These are phyloP conservation scores for Lordiphosa collinella DNA, from an alignment of 1,140 invertebrate genomes.

Conservation along the genomic window DNA sequence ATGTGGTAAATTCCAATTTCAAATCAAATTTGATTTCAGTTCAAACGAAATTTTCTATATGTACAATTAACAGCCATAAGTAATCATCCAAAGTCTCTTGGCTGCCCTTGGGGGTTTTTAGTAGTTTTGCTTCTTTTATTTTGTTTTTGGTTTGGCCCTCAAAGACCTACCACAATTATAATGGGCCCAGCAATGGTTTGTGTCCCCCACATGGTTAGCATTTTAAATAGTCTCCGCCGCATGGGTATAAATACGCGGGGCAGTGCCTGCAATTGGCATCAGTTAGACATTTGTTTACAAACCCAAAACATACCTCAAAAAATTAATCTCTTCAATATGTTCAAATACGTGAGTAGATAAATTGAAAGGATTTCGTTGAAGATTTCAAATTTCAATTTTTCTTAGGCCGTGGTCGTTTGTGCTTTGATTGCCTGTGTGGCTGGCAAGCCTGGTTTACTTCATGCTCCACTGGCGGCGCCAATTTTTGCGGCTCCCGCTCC, in stretches of 20 bases:
- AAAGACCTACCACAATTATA: constrained; percentile 63
- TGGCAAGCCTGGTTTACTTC: constrained; percentile 68
- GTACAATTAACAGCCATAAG: constrained; percentile 6
- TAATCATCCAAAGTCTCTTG: constrained; percentile 27
- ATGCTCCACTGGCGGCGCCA: constrained; percentile 59
- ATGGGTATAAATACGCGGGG: constrained; percentile 56
- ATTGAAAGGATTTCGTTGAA: not conserved
- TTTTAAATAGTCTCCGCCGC: constrained; percentile 38
- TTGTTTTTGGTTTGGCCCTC: constrained; percentile 34
- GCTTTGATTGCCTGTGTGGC: constrained; percentile 77
- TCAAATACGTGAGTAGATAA: constrained; percentile 67
- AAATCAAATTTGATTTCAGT: constrained; percentile 28
- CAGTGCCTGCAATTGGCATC: constrained; percentile 34
- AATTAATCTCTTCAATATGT: constrained; percentile 51
- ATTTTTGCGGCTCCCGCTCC: constrained; percentile 8
- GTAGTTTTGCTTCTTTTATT: not conserved
- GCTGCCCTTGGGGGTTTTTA: constrained; percentile 62
- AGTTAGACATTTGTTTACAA: constrained; percentile 46
- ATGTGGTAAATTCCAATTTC: constrained; percentile 11
- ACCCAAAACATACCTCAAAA: constrained; percentile 18
- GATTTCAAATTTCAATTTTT: not conserved
- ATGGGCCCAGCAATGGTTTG: constrained; percentile 29
- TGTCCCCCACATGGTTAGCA: constrained; percentile 8
- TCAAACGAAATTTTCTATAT: constrained; percentile 25
- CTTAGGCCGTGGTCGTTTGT: constrained; percentile 55